Evolutionary conservation across 2,888 invertebrate genomes (phyloP), one percentile per base, ranked within the genome.

Genomic region (Candidula unifasciata): DNA sequence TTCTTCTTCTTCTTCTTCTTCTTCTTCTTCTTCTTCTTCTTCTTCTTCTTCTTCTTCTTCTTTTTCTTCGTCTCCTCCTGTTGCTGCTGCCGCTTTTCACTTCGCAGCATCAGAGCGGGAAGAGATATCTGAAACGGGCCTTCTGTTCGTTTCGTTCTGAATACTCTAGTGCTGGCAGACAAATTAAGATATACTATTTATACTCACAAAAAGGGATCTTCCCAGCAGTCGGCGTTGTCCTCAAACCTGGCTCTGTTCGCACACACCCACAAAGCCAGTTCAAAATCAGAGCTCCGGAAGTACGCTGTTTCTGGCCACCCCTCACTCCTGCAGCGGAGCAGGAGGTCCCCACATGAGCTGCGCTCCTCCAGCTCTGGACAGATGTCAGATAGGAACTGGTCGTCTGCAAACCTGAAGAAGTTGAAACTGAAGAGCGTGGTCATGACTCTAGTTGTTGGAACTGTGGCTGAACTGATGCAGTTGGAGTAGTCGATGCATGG

Each of bases 261-360:
- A n/a, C 73, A 73, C 73, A 73, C 73, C 73, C 73, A 73, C 52
- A 44, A 44, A 13, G 73, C 73, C 44, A 73, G 27, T 24, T 27
- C n/a, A 3, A 44, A 37, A 8, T 44, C 73, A 3, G 73, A 73
- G 73, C n/a, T 37, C 73, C 44, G 73, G 73, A 73, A 73, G n/a
- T 37, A 33, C 3, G 44, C 16, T 37, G 73, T 44, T 44, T 73
- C 44, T 24, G 44, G 44, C 37, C 73, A 37, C 0, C 27, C 52
- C 52, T 44, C 73, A n/a, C n/a, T n/a, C 52, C 6, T 33, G n/a
- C 73, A 73, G 13, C 37, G 44, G 44, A 24, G 13, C 44, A 73
- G 27, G n/a, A 52, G n/a, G 44, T 24, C 27, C 24, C 21, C 44
- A n/a, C 73, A 73, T 5, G 13, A n/a, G 52, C 73, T 44, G 2